phyloP scores from a whole-genome alignment of 1,140 invertebrate species.

The Euura saliciscinereae region DNA sequence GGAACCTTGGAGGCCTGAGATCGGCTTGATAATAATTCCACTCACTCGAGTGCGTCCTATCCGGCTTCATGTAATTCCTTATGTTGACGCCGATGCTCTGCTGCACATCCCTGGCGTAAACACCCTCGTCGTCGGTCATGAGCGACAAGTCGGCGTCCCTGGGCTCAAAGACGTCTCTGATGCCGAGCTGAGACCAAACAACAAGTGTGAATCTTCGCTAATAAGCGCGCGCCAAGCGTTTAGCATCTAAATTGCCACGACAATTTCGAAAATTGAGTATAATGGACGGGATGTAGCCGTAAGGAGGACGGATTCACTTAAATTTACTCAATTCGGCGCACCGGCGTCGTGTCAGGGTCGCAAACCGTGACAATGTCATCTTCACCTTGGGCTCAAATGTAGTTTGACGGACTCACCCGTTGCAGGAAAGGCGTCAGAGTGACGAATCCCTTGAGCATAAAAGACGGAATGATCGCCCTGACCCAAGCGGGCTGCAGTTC shows the following conservation, averaged over 20 bases:
- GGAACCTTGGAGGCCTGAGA: background rate
- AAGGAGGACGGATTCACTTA: background rate
- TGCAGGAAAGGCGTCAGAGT: slow-evolving; percentile 77
- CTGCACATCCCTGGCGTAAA: slow-evolving; percentile 81
- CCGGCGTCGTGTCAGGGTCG: background rate
- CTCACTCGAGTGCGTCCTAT: slow-evolving; percentile 42
- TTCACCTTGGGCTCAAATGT: too few species aligned
- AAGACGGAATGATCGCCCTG: slow-evolving; percentile 76
- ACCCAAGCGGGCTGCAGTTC: slow-evolving; percentile 72
- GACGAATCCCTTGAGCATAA: slow-evolving; percentile 77
- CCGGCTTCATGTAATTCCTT: slow-evolving; percentile 70
- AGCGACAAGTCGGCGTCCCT: slow-evolving; percentile 74
- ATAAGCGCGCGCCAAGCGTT: background rate
- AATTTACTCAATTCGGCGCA: background rate
- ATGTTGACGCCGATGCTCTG: slow-evolving; percentile 82
- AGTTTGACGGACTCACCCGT: slow-evolving; percentile 63
- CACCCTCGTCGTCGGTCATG: slow-evolving; percentile 74
- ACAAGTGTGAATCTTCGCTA: slow-evolving; percentile 6
- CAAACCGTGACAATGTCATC: background rate
- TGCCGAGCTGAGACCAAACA: slow-evolving; percentile 67
- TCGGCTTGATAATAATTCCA: slow-evolving; percentile 3
- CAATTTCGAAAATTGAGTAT: background rate
- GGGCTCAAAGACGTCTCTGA: slow-evolving; percentile 78
- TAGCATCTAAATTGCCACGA: background rate
- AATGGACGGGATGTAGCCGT: slow-evolving; percentile 1